Conservation (phyloP, 2,888 invertebrate species). For the Antheraea assamensis region DNA sequence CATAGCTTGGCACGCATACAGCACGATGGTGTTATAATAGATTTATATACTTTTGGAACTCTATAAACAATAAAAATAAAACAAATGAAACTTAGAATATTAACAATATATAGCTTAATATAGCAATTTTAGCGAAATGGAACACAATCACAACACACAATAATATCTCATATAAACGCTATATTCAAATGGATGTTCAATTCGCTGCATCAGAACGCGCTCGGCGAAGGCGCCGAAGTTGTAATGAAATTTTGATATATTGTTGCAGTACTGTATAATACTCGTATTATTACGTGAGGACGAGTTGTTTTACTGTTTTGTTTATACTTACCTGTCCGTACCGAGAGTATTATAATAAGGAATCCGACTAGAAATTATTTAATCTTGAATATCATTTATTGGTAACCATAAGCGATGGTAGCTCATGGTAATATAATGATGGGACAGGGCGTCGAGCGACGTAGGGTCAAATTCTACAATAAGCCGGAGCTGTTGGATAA, state of each 20-base stretch:
- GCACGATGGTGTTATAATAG: no score
- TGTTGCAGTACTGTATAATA: constrained; percentile 25
- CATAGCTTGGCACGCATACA: no score
- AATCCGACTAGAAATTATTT: neutral
- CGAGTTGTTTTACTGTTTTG: constrained; percentile 4
- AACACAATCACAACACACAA: constrained; percentile 21
- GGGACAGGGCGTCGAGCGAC: no score
- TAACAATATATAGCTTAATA: neutral
- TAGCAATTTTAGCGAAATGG: constrained; percentile 8
- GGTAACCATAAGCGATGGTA: neutral
- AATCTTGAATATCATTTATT: neutral
- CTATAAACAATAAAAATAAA: no score
- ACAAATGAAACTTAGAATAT: neutral
- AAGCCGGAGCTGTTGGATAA: no score
- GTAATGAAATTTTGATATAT: constrained; percentile 34
- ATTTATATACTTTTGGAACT: no score
- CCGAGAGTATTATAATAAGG: neutral
- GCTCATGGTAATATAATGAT: neutral
- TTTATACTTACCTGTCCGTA: neutral
- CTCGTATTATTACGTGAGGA: constrained; percentile 36
- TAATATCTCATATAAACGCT: constrained; percentile 42
- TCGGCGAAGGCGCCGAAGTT: constrained; percentile 31
- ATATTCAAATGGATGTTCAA: constrained; percentile 46
- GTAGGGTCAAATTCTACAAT: no score
- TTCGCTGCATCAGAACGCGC: constrained; percentile 30